phyloP scores from a whole-genome alignment of 2,888 invertebrate genomes.

The Cantharis flavilabris region DNA sequence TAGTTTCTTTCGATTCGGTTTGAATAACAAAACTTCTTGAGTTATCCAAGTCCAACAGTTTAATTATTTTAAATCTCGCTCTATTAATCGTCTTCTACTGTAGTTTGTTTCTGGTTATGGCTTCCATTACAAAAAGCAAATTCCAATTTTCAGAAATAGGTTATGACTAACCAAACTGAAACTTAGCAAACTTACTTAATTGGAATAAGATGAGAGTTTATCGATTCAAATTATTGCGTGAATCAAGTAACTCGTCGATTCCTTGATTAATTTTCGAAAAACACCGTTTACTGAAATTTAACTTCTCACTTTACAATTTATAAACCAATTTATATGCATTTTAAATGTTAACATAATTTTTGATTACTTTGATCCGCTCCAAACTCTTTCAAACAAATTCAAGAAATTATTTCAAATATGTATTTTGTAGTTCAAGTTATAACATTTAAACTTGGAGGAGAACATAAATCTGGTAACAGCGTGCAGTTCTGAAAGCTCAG shows the following conservation, averaged over 20 bases:
- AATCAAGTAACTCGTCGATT: background rate
- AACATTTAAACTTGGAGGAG: background rate
- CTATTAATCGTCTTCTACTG: background rate
- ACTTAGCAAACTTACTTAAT: background rate
- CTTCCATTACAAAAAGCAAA: background rate
- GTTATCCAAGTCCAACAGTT: background rate
- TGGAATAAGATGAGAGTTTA: background rate
- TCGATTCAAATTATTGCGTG: background rate
- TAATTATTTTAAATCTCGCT: background rate
- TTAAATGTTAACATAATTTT: background rate
- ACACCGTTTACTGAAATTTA: background rate
- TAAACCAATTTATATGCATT: background rate
- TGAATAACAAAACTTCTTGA: background rate
- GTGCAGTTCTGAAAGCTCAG: background rate
- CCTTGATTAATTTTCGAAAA: background rate
- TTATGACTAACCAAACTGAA: background rate
- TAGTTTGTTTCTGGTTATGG: background rate
- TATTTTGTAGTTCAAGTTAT: background rate
- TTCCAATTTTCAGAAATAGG: background rate
- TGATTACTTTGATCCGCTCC: background rate
- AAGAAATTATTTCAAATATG: background rate
- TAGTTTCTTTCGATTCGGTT: background rate
- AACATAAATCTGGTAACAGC: background rate
- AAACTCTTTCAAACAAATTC: background rate
- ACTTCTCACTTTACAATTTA: background rate